These are phyloP conservation scores for Dallia pectoralis DNA, from an alignment of 2,797 vertebrate species.

Conservation along the genomic window DNA sequence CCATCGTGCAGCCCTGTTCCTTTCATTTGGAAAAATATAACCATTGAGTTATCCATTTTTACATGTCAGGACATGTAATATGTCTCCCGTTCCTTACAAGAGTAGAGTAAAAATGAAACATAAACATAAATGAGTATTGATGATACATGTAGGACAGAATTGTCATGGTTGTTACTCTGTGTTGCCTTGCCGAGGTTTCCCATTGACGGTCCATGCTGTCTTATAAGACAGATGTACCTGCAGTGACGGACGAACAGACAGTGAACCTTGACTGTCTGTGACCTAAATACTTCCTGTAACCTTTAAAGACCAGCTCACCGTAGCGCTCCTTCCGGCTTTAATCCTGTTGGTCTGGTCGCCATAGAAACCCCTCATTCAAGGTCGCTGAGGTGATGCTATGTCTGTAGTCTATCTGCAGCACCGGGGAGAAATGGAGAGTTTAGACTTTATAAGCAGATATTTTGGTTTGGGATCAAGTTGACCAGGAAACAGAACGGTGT, in stretches of 20 bases:
- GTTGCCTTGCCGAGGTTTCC: no score
- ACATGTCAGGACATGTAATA: background rate
- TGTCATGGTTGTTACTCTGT: no score
- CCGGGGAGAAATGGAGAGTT: background rate
- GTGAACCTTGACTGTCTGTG: background rate
- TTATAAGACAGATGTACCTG: background rate
- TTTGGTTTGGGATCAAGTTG: background rate
- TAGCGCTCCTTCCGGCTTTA: no score
- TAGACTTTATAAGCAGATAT: background rate
- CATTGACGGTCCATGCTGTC: background rate
- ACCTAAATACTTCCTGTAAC: background rate
- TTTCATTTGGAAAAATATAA: background rate
- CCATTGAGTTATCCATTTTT: background rate
- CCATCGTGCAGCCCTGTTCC: no score
- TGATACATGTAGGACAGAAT: no score
- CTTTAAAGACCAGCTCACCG: background rate
- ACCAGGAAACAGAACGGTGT: background rate
- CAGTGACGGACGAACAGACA: background rate
- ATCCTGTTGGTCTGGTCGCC: slow-evolving; percentile 26
- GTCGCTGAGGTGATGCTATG: slow-evolving; percentile 6
- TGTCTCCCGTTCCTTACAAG: background rate
- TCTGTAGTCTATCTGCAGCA: background rate
- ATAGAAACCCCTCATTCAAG: slow-evolving; percentile 40
- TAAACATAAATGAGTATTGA: background rate
- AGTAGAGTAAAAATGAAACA: no score